Evolutionary conservation across 2,797 vertebrate species (phyloP), one percentile per base, ranked within the genome.

Genomic region (Pipistrellus pipistrellus): DNA sequence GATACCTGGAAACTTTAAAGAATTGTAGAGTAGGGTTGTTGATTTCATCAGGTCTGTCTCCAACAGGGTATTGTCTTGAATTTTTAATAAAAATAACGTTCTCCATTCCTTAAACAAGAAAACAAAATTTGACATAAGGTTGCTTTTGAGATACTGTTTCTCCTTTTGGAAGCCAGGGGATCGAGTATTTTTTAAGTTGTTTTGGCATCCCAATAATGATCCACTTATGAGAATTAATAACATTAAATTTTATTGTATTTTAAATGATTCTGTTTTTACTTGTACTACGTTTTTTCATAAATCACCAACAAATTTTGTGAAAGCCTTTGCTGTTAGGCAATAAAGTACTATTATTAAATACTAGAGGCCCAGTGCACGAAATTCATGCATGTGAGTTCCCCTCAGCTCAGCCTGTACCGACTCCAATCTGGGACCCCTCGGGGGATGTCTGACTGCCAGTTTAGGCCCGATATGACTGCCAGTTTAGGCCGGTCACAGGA

Each of bases 161-260:
- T 48, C n/a, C 48, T 46, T 80, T 55, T 77, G 32, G 75, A 85
- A 85, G 12, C 38, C 25, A 27, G 25, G 55, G 13, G 23, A 90
- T 8, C 25, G n/a, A 64, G 25, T 90, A 35, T 59, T 15, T 71
- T 85, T 91, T 85, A 85, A 55, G 27, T 77, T 77, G 25, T 69
- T 83, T 82, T 38, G 18, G 32, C 53, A 81, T 92, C 32, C 17
- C 27, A 38, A 3, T 66, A 41, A 51, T 76, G 64, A 59, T 72
- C 15, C 38, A 66, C 3, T 72, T 41, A 59, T 6, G 18, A 83
- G 78, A 72, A 44, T 41, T 80, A 64, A 4, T 88, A 44, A 72
- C 57, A 23, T 41, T 88, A 14, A 32, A 78, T 62, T 89, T 85
- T 85, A 38, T 71, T 48, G 57, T 85, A 66, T 90, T 71, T 90